Evolutionary conservation across 23 tunicate species (phyloP).

Genomic region (Phallusia fumigata): DNA sequence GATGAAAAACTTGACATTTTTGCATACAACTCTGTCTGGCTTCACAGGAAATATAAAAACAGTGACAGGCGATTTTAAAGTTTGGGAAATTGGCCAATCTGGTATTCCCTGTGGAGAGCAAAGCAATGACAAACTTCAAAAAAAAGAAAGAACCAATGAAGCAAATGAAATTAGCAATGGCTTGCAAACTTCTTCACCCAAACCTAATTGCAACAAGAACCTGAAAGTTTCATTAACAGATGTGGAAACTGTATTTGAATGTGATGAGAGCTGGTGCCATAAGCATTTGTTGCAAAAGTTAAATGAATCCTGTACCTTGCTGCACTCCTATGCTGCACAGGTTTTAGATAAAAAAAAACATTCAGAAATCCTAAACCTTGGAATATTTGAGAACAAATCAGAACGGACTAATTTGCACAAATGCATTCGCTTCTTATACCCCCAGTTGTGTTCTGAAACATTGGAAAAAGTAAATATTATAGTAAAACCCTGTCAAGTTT

Average conservation of each 20-base stretch:
- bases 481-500: background rate
- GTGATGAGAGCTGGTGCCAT: background rate
- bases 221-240: background rate
- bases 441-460: background rate
- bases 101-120: background rate
- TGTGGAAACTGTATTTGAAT: background rate
- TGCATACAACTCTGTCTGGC: background rate
- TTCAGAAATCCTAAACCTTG: background rate
- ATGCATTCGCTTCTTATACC: background rate
- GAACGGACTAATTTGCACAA: background rate
- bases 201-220: background rate
- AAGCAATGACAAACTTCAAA: background rate
- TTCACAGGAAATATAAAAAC: background rate
- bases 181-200: too few species aligned
- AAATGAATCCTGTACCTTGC: background rate
- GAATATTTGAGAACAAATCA: background rate
- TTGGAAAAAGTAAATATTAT: background rate
- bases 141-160: background rate
- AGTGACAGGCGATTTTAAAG: background rate
- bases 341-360: background rate
- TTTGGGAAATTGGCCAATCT: background rate
- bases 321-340: background rate
- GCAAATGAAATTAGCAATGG: background rate
- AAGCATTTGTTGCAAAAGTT: background rate
- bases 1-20: background rate